Conservation (phyloP, 1,140 invertebrate species). For the Armadillidium nasatum region DNA sequence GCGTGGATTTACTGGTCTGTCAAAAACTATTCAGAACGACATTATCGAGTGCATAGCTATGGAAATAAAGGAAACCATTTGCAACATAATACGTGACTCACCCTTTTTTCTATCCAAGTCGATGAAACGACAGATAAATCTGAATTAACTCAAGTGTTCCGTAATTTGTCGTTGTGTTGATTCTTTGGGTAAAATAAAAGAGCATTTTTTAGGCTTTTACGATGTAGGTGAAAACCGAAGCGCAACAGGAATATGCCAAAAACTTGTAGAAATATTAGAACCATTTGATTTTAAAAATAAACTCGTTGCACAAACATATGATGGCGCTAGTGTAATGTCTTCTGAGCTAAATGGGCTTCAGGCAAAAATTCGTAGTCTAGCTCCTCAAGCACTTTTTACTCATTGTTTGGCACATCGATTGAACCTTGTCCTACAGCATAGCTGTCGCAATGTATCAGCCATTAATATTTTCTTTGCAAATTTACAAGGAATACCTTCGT, state of each 20-base stretch:
- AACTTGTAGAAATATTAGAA: conserved; percentile 18
- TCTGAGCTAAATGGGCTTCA: conserved; percentile 32
- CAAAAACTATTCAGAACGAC: conserved; percentile 38
- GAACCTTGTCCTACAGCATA: background rate
- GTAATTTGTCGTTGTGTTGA: conserved; percentile 29
- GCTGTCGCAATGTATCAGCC: background rate
- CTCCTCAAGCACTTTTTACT: conserved; percentile 4
- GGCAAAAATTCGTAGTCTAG: conserved; percentile 1
- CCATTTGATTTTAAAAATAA: conserved; percentile 28
- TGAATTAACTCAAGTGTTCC: conserved; percentile 24
- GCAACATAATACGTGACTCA: conserved; percentile 20
- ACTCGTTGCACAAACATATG: conserved; percentile 39
- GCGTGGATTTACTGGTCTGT: conserved; percentile 9
- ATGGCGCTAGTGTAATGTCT: conserved; percentile 37
- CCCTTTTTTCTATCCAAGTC: conserved; percentile 27
- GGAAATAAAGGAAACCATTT: conserved; percentile 23
- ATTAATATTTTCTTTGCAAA: conserved; percentile 31
- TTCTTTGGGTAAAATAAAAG: conserved; percentile 27
- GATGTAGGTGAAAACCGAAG: conserved; percentile 31
- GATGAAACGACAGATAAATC: conserved; percentile 37
- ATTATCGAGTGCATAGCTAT: conserved; percentile 31
- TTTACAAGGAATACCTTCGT: conserved; percentile 25
- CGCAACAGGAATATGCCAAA: conserved; percentile 5
- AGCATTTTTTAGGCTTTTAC: conserved; percentile 34
- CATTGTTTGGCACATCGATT: conserved; percentile 12